Percentiles rank a stretch among this genome's conserved stretches.
Conservation (phyloP, 2,113 vertebrate species). For the Onychorhynchus coronatus region DNA sequence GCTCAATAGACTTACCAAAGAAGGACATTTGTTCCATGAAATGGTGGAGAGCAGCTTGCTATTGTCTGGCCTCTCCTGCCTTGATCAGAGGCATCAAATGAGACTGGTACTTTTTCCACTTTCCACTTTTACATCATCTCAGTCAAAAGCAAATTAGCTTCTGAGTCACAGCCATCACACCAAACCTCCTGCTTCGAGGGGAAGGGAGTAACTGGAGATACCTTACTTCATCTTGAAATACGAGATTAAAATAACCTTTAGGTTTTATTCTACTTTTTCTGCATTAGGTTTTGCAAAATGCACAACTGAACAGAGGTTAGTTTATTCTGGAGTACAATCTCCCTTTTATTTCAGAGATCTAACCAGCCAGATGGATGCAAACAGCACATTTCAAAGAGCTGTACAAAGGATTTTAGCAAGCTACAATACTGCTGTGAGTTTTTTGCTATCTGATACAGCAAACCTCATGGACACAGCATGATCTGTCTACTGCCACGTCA, state of each 20-base stretch:
- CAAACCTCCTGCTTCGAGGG: background rate
- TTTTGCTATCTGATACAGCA: background rate
- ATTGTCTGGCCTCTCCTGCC: background rate
- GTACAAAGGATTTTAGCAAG: background rate
- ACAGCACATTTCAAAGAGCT: slow-evolving; percentile 3
- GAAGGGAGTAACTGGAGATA: background rate
- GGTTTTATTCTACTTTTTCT: background rate
- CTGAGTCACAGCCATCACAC: background rate
- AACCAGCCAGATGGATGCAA: background rate
- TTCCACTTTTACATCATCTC: background rate
- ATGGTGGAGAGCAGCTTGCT: background rate
- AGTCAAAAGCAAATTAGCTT: slow-evolving; percentile 10
- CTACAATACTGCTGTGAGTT: background rate
- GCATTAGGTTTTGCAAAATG: background rate
- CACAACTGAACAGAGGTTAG: slow-evolving; percentile 1
- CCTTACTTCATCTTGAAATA: background rate
- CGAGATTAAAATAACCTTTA: background rate
- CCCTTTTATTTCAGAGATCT: slow-evolving; percentile 14
- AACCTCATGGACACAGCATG: background rate
- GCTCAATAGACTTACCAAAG: background rate
- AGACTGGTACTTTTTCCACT: background rate
- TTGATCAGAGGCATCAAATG: background rate
- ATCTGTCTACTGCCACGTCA: background rate
- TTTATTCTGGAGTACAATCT: background rate
- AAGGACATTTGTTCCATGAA: background rate